Evolutionary conservation across 2,113 vertebrate genomes (phyloP).

Genomic region (Brachyhypopomus gauderio): DNA sequence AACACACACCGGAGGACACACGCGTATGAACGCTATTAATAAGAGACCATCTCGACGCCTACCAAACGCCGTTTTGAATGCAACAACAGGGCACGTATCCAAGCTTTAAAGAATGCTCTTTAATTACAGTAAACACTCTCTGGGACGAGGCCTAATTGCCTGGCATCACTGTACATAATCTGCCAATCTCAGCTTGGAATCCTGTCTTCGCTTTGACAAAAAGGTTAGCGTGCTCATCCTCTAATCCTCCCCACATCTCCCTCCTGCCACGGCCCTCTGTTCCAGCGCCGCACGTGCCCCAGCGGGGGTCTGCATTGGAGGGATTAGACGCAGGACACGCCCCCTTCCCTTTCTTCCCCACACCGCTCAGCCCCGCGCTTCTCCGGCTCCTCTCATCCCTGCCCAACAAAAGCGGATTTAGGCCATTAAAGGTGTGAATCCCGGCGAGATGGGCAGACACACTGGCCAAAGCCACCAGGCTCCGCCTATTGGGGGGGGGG

Average conservation of each 20-base stretch:
- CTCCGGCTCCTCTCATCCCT: constrained; percentile 34
- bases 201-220: constrained; percentile 21
- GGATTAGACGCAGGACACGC: constrained; percentile 48
- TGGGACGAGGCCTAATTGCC: constrained; percentile 30
- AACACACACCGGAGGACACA: neutral
- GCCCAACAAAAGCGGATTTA: constrained; percentile 53
- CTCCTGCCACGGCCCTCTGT: constrained; percentile 33
- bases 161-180: constrained; percentile 22
- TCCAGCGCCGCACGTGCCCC: constrained; percentile 17
- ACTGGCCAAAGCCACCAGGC: neutral
- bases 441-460: constrained; percentile 35
- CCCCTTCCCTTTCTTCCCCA: neutral
- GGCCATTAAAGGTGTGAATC: constrained; percentile 57
- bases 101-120: neutral
- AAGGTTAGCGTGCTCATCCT: constrained; percentile 33
- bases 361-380: constrained; percentile 10
- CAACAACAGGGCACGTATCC: neutral
- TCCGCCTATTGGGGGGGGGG: neutral
- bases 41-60: neutral
- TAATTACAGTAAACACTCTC: neutral
- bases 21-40: neutral
- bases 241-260: constrained; percentile 27
- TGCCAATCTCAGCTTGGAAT: constrained; percentile 37
- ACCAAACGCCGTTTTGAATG: neutral
- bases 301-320: constrained; percentile 26